Percentiles rank a stretch among this genome's conserved stretches.
Conservation (phyloP, 2,113 vertebrate species). For the Delphinapterus leucas region DNA sequence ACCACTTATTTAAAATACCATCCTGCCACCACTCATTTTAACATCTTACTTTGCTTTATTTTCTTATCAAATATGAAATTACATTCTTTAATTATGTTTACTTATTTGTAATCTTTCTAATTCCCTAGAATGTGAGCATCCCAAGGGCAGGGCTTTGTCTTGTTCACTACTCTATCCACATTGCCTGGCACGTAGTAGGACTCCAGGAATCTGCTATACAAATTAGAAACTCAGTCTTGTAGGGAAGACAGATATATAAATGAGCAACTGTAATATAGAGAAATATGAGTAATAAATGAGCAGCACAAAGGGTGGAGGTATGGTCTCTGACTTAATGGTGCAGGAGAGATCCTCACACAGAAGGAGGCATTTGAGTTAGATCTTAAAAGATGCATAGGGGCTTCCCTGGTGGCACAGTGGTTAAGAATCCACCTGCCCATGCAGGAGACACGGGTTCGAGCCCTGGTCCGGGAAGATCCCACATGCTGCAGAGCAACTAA, state of each 20-base stretch:
- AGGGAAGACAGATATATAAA: background rate
- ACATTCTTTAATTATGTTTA: constrained; percentile 1
- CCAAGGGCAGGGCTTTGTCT: background rate
- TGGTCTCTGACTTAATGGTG: background rate
- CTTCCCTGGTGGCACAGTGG: no score
- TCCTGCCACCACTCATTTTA: background rate
- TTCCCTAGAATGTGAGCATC: background rate
- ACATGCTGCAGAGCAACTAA: no score
- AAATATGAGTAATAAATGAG: background rate
- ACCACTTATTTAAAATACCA: background rate
- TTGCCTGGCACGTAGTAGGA: background rate
- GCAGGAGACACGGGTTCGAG: no score
- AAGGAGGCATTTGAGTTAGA: background rate
- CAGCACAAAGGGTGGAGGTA: background rate
- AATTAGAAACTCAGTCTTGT: background rate
- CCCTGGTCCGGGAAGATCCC: no score
- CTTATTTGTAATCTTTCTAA: constrained; percentile 18
- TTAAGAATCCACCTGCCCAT: no score
- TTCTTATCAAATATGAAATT: constrained; percentile 18
- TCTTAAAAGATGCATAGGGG: background rate
- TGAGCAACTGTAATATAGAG: background rate
- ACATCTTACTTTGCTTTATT: background rate
- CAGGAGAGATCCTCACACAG: background rate
- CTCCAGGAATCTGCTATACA: background rate
- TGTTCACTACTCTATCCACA: background rate